phyloP scores from a whole-genome alignment of 2,888 invertebrate species.

The Dexiosoma caninum region DNA sequence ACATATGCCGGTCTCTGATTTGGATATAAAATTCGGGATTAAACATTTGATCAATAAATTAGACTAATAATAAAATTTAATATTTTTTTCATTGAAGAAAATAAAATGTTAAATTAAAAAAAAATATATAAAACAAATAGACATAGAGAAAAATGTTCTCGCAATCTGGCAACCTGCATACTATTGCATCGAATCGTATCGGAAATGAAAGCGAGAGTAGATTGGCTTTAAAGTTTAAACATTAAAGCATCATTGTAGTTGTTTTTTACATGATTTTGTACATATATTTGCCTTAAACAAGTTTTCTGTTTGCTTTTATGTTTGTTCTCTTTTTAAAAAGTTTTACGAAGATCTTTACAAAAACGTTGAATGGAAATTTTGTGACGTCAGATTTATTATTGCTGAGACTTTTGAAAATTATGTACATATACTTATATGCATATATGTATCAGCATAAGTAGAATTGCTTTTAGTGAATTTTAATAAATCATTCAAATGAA shows the following conservation, averaged over 20 bases:
- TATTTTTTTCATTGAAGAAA: too few relatives aligned
- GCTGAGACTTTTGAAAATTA: neutral
- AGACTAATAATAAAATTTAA: too few relatives aligned
- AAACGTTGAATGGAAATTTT: slow-evolving; percentile 31
- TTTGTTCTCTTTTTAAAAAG: neutral
- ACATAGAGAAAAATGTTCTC: too few relatives aligned
- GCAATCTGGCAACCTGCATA: slow-evolving; percentile 22
- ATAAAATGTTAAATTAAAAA: too few relatives aligned
- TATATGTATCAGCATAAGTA: too few relatives aligned
- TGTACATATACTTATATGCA: neutral
- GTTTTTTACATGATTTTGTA: neutral
- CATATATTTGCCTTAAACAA: slow-evolving; percentile 9
- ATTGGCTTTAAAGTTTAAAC: neutral
- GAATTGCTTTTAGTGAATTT: too few relatives aligned
- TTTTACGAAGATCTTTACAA: neutral
- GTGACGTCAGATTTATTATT: slow-evolving; percentile 42
- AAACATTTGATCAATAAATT: too few relatives aligned
- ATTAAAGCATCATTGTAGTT: slow-evolving; percentile 1
- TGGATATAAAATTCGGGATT: too few relatives aligned
- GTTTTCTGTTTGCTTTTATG: slow-evolving; percentile 14
- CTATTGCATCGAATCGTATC: slow-evolving; percentile 28
- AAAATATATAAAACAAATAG: too few relatives aligned
- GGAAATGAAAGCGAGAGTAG: slow-evolving; percentile 65
- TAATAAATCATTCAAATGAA: too few relatives aligned
- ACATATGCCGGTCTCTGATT: too few relatives aligned